Percentiles rank a stretch among this genome's conserved stretches.
Conservation (phyloP, 2,888 invertebrate species). For the Autographa gamma region DNA sequence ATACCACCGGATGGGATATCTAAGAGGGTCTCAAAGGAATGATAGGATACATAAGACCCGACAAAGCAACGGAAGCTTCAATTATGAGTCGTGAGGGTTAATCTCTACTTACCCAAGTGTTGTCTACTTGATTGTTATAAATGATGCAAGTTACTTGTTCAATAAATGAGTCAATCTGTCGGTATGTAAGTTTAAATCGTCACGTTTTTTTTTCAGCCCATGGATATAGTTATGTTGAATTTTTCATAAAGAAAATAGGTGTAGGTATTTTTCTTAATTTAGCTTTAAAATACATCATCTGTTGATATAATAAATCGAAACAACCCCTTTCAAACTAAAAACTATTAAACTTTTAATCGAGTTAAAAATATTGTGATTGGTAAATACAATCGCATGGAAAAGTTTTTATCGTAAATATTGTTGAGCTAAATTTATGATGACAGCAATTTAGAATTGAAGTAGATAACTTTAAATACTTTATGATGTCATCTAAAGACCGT, state of each 20-base stretch:
- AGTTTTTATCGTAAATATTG: neutral
- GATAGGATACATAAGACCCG: conserved; percentile 10
- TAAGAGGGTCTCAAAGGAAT: conserved; percentile 10
- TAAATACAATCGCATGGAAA: conserved; percentile 2
- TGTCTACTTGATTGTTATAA: conserved; percentile 43
- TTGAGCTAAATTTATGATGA: neutral
- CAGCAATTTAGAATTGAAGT: neutral
- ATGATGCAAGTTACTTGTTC: conserved; percentile 24
- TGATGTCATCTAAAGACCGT: neutral
- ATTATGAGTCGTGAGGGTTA: conserved; percentile 39
- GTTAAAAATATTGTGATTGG: too few species aligned
- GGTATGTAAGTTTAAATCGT: neutral
- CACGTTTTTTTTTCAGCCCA: too few species aligned
- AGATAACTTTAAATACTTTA: conserved; percentile 2
- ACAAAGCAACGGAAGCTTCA: conserved; percentile 47
- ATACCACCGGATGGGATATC: conserved; percentile 7
- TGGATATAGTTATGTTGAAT: too few species aligned
- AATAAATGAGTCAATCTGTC: neutral
- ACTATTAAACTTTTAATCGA: too few species aligned
- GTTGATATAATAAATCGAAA: too few species aligned
- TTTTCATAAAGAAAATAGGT: too few species aligned
- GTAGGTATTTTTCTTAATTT: too few species aligned
- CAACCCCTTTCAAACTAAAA: too few species aligned
- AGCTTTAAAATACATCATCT: too few species aligned
- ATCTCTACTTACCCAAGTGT: conserved; percentile 31